phyloP scores from a whole-genome alignment of 2,888 invertebrate genomes.

The Ypsolopha scabrella region DNA sequence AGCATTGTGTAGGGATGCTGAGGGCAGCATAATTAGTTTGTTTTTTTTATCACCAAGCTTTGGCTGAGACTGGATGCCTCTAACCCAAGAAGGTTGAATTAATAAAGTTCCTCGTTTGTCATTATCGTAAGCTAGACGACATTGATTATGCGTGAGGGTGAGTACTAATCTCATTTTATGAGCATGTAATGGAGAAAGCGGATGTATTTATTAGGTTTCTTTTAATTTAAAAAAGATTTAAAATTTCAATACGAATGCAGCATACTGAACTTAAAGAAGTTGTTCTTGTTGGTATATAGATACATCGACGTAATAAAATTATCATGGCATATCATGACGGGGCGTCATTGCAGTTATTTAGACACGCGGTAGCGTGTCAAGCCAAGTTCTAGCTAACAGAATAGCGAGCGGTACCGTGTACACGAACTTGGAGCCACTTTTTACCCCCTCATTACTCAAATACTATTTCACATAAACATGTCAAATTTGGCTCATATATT shows the following conservation, averaged over 20 bases:
- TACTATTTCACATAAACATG: no score
- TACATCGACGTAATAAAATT: no score
- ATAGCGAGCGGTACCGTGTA: no score
- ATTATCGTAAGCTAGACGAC: slow-evolving; percentile 67
- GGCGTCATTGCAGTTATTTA: no score
- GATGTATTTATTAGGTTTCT: not conserved
- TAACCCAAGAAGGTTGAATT: slow-evolving; percentile 65
- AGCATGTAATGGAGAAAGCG: not conserved
- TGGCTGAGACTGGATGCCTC: slow-evolving; percentile 26
- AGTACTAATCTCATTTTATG: slow-evolving; percentile 46
- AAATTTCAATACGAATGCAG: not conserved
- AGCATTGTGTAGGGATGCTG: slow-evolving; percentile 30
- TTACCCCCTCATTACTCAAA: no score
- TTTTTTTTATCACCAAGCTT: slow-evolving; percentile 53
- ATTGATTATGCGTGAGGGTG: slow-evolving; percentile 56
- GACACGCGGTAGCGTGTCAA: no score
- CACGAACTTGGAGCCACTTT: no score
- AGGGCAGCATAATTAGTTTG: slow-evolving; percentile 44
- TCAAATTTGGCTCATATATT: no score
- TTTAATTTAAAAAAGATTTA: not conserved
- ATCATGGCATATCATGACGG: no score
- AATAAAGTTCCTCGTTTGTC: slow-evolving; percentile 67
- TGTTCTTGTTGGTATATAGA: no score
- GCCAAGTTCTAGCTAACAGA: no score
- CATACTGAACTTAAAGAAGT: no score